These are phyloP conservation scores for Lagothrix lagotricha DNA, from an alignment of 2,797 vertebrate species.

Conservation along the genomic window DNA sequence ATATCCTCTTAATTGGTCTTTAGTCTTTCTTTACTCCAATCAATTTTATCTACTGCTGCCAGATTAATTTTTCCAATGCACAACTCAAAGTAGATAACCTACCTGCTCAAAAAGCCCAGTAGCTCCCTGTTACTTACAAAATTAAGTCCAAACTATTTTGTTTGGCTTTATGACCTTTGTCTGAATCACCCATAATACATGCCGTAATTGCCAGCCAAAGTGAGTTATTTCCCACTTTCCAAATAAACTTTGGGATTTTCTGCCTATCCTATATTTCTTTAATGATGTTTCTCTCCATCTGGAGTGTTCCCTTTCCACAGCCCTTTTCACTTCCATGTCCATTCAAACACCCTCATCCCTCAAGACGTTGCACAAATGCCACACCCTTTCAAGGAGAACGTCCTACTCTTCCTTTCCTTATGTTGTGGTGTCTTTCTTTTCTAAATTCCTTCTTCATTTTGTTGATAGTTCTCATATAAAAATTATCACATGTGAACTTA, in stretches of 20 bases:
- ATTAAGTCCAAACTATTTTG: conserved; percentile 5
- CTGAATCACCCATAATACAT: background rate
- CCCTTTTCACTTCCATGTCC: background rate
- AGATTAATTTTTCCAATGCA: conserved; percentile 38
- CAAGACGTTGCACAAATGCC: background rate
- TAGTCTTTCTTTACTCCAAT: conserved; percentile 44
- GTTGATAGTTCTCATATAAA: background rate
- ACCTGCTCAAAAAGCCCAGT: background rate
- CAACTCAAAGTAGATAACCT: conserved; percentile 11
- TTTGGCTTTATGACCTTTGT: background rate
- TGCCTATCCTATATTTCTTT: background rate
- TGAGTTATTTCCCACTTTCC: conserved; percentile 16
- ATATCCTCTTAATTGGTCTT: conserved; percentile 57
- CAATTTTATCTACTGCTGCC: conserved; percentile 26
- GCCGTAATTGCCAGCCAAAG: background rate
- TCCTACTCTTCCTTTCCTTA: background rate
- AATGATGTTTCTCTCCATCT: background rate
- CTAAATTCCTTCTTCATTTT: background rate
- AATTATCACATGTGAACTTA: background rate
- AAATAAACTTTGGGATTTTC: background rate
- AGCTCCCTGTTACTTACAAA: background rate
- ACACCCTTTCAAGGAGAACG: background rate
- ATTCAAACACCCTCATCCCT: background rate
- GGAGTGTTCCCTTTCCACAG: background rate
- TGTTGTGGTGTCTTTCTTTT: background rate